A percentile compares a stretch with the other conserved stretches of the same genome.
Evolutionary conservation across 2,797 vertebrate species (phyloP).

Genomic region (Bufotes viridis): DNA sequence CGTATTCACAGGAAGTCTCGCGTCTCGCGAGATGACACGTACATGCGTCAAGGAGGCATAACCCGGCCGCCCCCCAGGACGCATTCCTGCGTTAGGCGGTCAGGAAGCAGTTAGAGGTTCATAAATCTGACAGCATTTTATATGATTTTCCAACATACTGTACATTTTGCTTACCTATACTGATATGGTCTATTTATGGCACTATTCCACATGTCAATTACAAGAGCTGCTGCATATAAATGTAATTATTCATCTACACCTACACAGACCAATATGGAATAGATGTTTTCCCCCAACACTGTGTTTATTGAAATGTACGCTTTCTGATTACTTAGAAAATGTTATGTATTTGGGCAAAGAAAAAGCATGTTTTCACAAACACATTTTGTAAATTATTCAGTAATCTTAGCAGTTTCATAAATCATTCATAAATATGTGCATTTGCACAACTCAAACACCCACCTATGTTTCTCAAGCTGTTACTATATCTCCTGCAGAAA

Average conservation of each 20-base stretch:
- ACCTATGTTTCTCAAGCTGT: conserved; percentile 27
- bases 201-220: not conserved
- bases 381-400: conserved; percentile 38
- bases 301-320: not conserved
- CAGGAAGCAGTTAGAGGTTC: no score
- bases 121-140: no score
- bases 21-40: no score
- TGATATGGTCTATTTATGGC: not conserved
- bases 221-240: not conserved
- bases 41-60: no score
- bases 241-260: conserved; percentile 13
- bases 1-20: no score
- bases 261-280: conserved; percentile 45
- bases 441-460: conserved; percentile 22
- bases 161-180: not conserved
- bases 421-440: conserved; percentile 42
- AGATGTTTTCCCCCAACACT: not conserved
- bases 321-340: conserved; percentile 15
- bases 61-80: no score
- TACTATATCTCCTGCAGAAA: not conserved
- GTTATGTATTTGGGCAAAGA: conserved; percentile 18
- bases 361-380: conserved; percentile 32
- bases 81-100: no score
- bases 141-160: no score
- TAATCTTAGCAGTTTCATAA: conserved; percentile 28